phyloP scores from a whole-genome alignment of 2,797 vertebrate genomes.

The Trachops cirrhosus region DNA sequence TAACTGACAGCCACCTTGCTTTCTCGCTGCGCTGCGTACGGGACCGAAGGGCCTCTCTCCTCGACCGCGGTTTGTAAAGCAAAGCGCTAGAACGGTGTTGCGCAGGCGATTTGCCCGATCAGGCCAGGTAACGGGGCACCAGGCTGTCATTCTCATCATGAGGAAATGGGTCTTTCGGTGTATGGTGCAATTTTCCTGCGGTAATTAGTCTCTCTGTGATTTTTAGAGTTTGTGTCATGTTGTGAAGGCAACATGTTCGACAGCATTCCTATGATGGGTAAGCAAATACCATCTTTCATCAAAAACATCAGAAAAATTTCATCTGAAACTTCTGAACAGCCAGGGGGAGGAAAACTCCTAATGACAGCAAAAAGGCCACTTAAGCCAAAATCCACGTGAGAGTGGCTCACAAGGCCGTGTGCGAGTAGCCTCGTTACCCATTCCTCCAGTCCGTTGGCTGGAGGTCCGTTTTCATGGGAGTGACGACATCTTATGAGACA shows the following conservation, averaged over 20 bases:
- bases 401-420: fast-evolving
- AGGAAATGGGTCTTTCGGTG: slow-evolving; percentile 78
- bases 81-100: slow-evolving; percentile 26
- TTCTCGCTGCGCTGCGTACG: slow-evolving; percentile 39
- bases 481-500: neutral
- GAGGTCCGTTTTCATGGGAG: neutral
- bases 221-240: slow-evolving; percentile 82
- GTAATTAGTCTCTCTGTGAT: slow-evolving; percentile 89
- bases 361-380: slow-evolving; percentile 22
- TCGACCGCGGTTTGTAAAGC: neutral
- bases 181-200: slow-evolving; percentile 78
- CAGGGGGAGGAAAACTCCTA: slow-evolving; percentile 43
- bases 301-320: slow-evolving; percentile 70
- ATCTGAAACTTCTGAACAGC: slow-evolving; percentile 45
- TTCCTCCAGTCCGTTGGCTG: neutral
- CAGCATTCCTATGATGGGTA: slow-evolving; percentile 78
- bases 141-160: slow-evolving; percentile 82
- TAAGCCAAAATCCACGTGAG: neutral
- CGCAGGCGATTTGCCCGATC: slow-evolving; percentile 63
- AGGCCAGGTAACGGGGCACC: slow-evolving; percentile 77
- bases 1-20: slow-evolving; percentile 67
- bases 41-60: neutral
- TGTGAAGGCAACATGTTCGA: slow-evolving; percentile 82
- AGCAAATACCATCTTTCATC: slow-evolving; percentile 79
- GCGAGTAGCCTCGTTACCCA: neutral